phyloP scores from a whole-genome alignment of 2,888 invertebrate genomes.

The Rotaria magnacalcarata region DNA sequence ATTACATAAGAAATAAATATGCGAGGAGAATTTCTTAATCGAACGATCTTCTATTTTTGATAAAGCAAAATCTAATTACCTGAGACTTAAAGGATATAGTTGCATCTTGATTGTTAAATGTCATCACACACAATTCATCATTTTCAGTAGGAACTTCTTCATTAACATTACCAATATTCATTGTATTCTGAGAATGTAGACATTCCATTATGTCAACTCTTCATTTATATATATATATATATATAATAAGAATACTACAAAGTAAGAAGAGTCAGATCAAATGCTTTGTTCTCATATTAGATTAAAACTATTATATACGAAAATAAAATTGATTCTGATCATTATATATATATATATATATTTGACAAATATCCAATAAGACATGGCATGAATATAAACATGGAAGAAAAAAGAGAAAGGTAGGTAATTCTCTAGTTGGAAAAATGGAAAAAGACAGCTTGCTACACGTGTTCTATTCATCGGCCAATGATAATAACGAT shows the following conservation, averaged over 20 bases:
- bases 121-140: not conserved
- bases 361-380: not conserved
- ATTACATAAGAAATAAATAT: not conserved
- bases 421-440: not conserved
- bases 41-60: no score
- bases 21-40: not conserved
- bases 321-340: not conserved
- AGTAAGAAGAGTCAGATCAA: not conserved
- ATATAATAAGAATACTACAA: not conserved
- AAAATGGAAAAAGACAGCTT: not conserved
- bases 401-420: not conserved
- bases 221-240: not conserved
- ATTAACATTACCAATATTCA: not conserved
- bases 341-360: not conserved
- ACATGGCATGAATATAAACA: not conserved
- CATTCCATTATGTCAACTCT: not conserved
- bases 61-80: not conserved
- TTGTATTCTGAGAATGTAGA: not conserved
- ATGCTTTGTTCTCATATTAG: not conserved
- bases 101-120: not conserved
- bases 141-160: not conserved
- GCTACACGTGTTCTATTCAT: not conserved
- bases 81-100: not conserved
- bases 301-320: not conserved
- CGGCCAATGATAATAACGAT: constrained; percentile 13